These are phyloP conservation scores for Gobio gobio DNA, from an alignment of 2,113 vertebrate genomes.

Conservation along the genomic window DNA sequence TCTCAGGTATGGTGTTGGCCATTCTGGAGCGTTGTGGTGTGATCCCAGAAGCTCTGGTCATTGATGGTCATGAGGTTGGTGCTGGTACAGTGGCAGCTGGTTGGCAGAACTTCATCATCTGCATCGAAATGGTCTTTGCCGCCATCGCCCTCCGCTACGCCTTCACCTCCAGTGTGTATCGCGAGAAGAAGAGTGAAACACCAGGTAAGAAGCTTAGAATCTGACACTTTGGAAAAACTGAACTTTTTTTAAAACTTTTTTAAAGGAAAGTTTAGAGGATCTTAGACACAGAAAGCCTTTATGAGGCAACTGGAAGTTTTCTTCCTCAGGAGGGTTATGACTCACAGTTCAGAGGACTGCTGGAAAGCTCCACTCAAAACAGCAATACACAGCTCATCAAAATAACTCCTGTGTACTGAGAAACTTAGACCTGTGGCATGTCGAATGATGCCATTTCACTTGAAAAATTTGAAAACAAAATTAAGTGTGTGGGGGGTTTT, in stretches of 20 bases:
- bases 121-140: conserved; percentile 94
- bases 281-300: neutral
- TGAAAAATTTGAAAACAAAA: conserved; percentile 54
- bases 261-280: neutral
- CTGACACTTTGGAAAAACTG: neutral
- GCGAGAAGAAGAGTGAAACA: conserved; percentile 84
- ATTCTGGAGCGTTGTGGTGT: conserved; percentile 89
- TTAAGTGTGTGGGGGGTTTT: conserved; percentile 23
- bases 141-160: conserved; percentile 88
- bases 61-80: conserved; percentile 83
- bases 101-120: conserved; percentile 96
- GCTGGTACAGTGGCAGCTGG: conserved; percentile 92
- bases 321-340: conserved; percentile 38
- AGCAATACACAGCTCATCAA: conserved; percentile 46
- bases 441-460: conserved; percentile 42
- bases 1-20: conserved; percentile 87
- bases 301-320: conserved; percentile 33
- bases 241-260: neutral
- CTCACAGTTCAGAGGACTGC: conserved; percentile 38
- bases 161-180: conserved; percentile 89
- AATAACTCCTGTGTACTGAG: conserved; percentile 30
- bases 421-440: conserved; percentile 41
- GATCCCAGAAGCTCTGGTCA: conserved; percentile 86
- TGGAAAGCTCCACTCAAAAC: conserved; percentile 46
- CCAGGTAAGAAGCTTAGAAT: conserved; percentile 76